Conservation (phyloP, 1,140 invertebrate species). For the Helicoverpa armigera region DNA sequence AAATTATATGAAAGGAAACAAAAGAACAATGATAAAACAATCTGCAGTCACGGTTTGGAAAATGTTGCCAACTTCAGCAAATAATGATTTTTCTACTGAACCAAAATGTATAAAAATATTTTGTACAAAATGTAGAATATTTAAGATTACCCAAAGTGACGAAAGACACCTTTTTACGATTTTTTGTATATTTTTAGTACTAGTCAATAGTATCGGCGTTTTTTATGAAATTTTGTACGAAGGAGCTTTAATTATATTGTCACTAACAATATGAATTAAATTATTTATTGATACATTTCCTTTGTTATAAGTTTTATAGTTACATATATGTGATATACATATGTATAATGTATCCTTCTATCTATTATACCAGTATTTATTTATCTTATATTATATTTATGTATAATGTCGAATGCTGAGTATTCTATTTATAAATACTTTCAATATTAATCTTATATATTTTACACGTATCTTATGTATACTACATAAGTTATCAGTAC, state of each 20-base stretch:
- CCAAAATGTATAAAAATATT: background rate
- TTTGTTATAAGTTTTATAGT: background rate
- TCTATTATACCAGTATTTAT: no score
- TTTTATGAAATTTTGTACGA: conserved; percentile 9
- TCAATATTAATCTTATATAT: background rate
- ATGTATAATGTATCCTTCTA: no score
- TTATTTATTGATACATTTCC: conserved; percentile 14
- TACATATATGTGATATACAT: no score
- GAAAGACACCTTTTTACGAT: conserved; percentile 59
- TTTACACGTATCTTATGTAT: background rate
- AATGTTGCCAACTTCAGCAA: background rate
- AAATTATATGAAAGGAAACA: no score
- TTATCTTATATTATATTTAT: no score
- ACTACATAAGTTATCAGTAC: background rate
- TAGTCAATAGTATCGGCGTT: conserved; percentile 65
- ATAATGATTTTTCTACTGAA: background rate
- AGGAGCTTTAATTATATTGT: conserved; percentile 48
- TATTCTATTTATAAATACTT: background rate
- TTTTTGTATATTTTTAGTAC: conserved; percentile 66
- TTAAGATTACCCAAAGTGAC: conserved; percentile 51
- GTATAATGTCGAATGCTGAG: no score
- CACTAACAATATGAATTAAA: conserved; percentile 20
- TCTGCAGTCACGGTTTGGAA: no score
- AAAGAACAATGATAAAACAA: no score
- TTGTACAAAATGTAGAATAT: conserved; percentile 48